phyloP scores from a whole-genome alignment of 2,113 vertebrate genomes.

The Plecturocebus donacophilus region DNA sequence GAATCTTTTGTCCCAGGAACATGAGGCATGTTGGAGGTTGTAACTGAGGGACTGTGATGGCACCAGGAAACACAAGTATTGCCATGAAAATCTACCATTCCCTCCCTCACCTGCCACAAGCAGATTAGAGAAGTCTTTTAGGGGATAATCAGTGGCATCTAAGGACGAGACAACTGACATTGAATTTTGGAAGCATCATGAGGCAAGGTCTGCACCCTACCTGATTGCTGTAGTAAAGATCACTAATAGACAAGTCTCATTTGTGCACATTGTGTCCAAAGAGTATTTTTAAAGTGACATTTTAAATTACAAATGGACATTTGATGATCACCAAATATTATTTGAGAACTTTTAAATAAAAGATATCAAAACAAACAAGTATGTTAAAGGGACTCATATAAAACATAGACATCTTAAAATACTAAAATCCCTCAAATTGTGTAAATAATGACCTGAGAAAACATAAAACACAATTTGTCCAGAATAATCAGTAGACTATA shows the following conservation, averaged over 20 bases:
- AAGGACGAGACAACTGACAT: neutral
- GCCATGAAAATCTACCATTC: neutral
- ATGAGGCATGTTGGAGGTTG: neutral
- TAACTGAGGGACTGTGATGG: neutral
- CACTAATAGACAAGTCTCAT: rapidly evolving
- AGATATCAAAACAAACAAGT: neutral
- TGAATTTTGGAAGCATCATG: neutral
- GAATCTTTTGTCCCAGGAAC: neutral
- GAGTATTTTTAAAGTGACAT: neutral
- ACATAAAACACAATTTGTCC: neutral
- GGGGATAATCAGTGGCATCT: neutral
- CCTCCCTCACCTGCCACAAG: neutral
- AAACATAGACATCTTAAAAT: neutral
- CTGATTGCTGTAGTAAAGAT: neutral
- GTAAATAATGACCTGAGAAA: neutral
- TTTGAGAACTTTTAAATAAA: neutral
- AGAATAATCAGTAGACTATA: neutral
- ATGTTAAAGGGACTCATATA: neutral
- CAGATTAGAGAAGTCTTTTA: neutral
- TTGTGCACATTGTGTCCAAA: neutral
- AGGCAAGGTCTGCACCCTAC: neutral
- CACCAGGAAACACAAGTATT: neutral
- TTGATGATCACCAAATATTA: neutral
- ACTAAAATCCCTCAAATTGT: neutral
- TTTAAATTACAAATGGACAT: neutral